Evolutionary conservation across 2,113 vertebrate genomes (phyloP).

Genomic region (Sakesphorus luctuosus): DNA sequence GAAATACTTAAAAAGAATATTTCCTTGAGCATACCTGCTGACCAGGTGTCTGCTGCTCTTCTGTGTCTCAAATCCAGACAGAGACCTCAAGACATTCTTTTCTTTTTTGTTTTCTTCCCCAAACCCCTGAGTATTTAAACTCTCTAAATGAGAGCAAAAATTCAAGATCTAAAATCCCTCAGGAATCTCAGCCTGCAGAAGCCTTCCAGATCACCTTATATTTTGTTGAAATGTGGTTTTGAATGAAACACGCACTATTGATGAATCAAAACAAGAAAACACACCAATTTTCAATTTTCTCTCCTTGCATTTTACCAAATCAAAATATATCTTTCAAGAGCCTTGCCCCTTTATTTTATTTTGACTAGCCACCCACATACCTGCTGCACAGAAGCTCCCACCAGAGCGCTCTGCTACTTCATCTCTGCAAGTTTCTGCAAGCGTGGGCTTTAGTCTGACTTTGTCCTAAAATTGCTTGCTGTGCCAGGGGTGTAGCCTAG

Average conservation of each 20-base stretch:
- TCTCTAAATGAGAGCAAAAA: not conserved
- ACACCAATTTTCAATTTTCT: not conserved
- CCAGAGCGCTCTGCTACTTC: not conserved
- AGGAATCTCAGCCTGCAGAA: not conserved
- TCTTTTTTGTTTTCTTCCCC: not conserved
- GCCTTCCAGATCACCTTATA: not conserved
- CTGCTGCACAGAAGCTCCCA: not conserved
- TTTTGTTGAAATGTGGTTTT: not conserved
- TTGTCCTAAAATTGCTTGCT: not conserved
- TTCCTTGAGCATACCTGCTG: not conserved
- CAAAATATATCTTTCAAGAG: not conserved
- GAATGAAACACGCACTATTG: not conserved
- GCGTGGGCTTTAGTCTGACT: not conserved
- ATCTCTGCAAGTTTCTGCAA: constrained; percentile 5
- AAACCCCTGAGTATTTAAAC: not conserved
- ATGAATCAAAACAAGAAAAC: not conserved
- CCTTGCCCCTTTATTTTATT: not conserved
- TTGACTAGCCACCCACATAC: not conserved
- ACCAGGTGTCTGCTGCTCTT: not conserved
- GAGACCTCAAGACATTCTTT: not conserved
- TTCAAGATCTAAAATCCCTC: not conserved
- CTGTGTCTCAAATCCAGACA: fast-evolving
- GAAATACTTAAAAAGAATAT: not conserved
- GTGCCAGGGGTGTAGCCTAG: not conserved
- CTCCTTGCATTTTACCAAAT: not conserved